Conservation (phyloP, 2,888 invertebrate genomes). For the Tipula vernalis region DNA sequence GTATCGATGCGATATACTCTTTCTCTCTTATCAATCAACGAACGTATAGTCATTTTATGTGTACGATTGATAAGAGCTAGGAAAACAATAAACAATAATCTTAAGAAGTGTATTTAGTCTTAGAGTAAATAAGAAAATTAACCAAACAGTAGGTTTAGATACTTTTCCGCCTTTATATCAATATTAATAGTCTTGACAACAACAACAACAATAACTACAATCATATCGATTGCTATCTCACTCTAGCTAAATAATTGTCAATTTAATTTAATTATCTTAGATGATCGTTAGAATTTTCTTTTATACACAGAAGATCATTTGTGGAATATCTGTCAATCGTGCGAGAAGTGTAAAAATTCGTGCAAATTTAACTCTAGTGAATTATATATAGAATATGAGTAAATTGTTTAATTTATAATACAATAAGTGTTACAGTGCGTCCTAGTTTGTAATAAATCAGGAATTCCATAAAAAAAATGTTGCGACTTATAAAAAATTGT, state of each 20-base stretch:
- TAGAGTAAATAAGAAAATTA: neutral
- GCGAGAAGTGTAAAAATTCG: neutral
- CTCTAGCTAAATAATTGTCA: neutral
- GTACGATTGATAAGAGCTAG: neutral
- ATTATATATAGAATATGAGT: neutral
- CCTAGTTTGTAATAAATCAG: neutral
- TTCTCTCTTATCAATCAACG: neutral
- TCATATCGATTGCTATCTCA: neutral
- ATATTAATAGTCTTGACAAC: neutral
- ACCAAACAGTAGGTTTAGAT: neutral
- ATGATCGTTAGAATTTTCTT: neutral
- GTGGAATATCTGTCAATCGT: neutral
- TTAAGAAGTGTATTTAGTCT: neutral
- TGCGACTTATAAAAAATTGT: neutral
- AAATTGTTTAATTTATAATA: neutral
- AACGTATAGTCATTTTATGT: neutral
- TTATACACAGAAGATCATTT: neutral
- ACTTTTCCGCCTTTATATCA: neutral
- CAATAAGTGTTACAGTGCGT: neutral
- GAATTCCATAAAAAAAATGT: neutral
- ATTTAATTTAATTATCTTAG: neutral
- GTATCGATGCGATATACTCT: neutral
- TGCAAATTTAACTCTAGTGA: neutral
- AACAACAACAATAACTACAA: neutral
- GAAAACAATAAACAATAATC: neutral